phyloP scores from a whole-genome alignment of 2,797 vertebrate species.

The Sitta carolinensis region DNA sequence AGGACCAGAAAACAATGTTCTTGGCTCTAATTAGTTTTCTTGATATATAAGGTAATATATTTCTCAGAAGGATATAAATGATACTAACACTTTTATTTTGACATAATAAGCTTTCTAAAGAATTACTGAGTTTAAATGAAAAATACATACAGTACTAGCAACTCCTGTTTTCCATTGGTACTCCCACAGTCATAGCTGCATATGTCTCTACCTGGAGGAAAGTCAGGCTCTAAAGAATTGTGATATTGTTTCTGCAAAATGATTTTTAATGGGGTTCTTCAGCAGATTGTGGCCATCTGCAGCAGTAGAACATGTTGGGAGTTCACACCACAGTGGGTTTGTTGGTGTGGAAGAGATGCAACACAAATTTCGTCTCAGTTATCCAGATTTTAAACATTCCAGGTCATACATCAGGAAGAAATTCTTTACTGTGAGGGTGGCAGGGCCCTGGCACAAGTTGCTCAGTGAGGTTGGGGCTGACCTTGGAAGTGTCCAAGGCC shows the following conservation, averaged over 20 bases:
- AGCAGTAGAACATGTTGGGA: background rate
- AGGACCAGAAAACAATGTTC: conserved; percentile 29
- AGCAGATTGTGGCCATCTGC: background rate
- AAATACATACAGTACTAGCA: conserved; percentile 8
- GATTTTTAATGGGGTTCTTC: background rate
- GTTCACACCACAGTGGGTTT: background rate
- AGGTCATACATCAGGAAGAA: accelerated
- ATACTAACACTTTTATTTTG: conserved; percentile 24
- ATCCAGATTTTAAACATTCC: background rate
- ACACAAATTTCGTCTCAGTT: background rate
- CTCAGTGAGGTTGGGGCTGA: background rate
- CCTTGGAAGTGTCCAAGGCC: background rate
- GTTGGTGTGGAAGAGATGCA: background rate
- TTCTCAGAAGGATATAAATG: conserved; percentile 61
- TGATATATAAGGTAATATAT: conserved; percentile 51
- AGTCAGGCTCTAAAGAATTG: background rate
- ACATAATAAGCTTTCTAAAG: conserved; percentile 42
- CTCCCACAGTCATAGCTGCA: background rate
- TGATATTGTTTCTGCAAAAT: background rate
- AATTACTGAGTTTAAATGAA: conserved; percentile 43
- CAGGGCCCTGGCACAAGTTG: background rate
- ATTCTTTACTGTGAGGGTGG: background rate
- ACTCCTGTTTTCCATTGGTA: background rate
- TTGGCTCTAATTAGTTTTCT: conserved; percentile 61
- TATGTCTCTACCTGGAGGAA: background rate